Evolutionary conservation across 2,113 vertebrate species (phyloP), one percentile per base, ranked within the genome.

Genomic region (Eretmochelys imbricata): DNA sequence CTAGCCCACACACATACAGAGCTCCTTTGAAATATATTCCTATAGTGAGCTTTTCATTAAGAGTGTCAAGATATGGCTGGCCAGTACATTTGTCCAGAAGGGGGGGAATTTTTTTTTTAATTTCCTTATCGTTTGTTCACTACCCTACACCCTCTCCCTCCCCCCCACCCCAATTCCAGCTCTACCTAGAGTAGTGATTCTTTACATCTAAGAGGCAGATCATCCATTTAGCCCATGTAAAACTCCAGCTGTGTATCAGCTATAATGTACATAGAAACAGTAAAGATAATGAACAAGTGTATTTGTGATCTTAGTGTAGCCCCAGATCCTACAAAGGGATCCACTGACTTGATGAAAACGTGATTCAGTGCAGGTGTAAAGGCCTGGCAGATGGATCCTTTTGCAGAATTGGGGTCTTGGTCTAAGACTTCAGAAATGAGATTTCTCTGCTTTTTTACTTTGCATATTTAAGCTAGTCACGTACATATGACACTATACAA

Each of bases 291-390:
- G 53, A 54, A 54, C 20, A 54, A 54, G 53, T 54, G 69, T 13
- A 82, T 20, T 59, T 46, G 57, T 35, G 10, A 19, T 86, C 6
- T 75, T 42, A 16, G 42, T 62, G 12, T 46, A 55, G 48, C 59
- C 88, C 3, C 16, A 14, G 8, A 10, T 80, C 53, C 27, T 69
- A 55, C 24, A 42, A 80, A 85, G 79, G 76, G 25, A 87, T 25
- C 27, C 57, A 62, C 12, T 14, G 29, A 62, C 29, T 62, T 62
- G 29, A 35, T 35, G 29, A 31, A 62, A 62, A 62, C 16, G 57
- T 42, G 4, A 79, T 38, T 27, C n/a, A 48, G 5, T 35, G 19
- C 8, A 51, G 0, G 0, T 80, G 16, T 46, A 87, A 85, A 16
- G 42, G 88, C 10, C 75, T 80, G 29, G 29, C 59, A n/a, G 62